These are phyloP conservation scores for Proteles cristata DNA, from an alignment of 2,113 vertebrate genomes.

Conservation along the genomic window DNA sequence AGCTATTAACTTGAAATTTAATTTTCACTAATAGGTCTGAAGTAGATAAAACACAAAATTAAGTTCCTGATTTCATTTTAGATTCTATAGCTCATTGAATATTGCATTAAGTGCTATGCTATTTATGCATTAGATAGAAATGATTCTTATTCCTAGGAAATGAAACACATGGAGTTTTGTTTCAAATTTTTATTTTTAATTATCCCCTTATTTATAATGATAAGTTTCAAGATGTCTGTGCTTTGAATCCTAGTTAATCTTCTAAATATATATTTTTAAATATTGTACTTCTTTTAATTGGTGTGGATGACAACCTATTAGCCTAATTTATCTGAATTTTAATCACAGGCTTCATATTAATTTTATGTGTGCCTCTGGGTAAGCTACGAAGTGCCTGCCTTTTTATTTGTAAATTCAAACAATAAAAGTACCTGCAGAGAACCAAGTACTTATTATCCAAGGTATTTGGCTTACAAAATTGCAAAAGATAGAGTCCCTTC, in stretches of 20 bases:
- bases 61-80: constrained; percentile 39
- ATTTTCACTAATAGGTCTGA: constrained; percentile 43
- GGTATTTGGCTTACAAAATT: not conserved
- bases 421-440: not conserved
- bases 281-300: constrained; percentile 24
- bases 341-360: not conserved
- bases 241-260: not conserved
- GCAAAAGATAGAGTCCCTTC: not conserved
- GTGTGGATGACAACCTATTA: not conserved
- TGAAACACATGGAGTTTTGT: not conserved
- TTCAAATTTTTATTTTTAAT: not conserved
- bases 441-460: not conserved
- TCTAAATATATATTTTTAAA: constrained; percentile 25
- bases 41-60: constrained; percentile 56
- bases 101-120: not conserved
- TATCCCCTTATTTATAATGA: constrained; percentile 18
- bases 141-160: not conserved
- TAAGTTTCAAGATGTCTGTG: not conserved
- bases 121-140: constrained; percentile 35
- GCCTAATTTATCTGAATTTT: constrained; percentile 37
- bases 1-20: constrained; percentile 62
- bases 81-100: not conserved
- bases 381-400: not conserved
- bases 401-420: not conserved
- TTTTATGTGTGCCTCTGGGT: not conserved